Percentiles rank a stretch among this genome's conserved stretches.
Evolutionary conservation across 2,113 vertebrate species (phyloP).

Genomic region (Dinomys branickii): DNA sequence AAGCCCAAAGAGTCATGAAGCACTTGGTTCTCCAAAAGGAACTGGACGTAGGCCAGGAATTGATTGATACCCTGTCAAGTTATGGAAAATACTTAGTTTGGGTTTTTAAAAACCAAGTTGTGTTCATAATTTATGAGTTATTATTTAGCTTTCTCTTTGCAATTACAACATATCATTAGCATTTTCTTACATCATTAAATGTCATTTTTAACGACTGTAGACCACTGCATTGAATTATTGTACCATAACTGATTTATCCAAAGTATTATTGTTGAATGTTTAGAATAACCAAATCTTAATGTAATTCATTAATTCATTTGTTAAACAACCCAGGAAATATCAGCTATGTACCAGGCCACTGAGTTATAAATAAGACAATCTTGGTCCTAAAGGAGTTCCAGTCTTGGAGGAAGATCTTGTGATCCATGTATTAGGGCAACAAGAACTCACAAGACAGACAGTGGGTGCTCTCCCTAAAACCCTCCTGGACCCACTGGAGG

Average conservation of each 20-base stretch:
- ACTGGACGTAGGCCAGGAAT: background rate
- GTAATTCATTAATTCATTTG: background rate
- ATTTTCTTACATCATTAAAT: background rate
- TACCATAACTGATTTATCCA: background rate
- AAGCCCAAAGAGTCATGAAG: background rate
- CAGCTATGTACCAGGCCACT: background rate
- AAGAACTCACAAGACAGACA: background rate
- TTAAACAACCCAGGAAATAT: background rate
- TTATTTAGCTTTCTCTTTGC: background rate
- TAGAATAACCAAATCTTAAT: background rate
- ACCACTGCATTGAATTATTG: background rate
- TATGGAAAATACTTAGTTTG: background rate
- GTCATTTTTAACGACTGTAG: background rate
- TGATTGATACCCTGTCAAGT: background rate
- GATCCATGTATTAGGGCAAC: background rate
- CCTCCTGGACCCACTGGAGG: background rate
- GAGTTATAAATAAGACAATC: background rate
- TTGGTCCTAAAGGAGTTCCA: no score
- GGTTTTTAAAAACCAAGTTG: background rate
- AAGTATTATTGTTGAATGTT: background rate
- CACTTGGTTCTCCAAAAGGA: background rate
- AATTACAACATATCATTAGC: background rate
- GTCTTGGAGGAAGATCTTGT: background rate
- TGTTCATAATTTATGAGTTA: background rate
- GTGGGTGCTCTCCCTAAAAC: background rate